Evolutionary conservation across 1,140 invertebrate genomes (phyloP).

Genomic region (Zaprionus gabonicus): DNA sequence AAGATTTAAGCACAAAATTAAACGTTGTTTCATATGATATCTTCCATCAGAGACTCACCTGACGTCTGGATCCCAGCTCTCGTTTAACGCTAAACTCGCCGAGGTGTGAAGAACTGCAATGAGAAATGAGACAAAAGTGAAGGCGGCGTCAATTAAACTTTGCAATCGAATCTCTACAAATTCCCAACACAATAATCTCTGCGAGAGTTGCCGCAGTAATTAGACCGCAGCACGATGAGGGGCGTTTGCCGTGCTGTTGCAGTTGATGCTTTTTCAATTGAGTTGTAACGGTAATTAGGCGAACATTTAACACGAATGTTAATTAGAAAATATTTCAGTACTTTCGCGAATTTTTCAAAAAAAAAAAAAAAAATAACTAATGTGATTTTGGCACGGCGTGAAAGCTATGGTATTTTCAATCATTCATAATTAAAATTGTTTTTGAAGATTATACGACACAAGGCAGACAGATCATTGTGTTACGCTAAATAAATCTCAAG

Average conservation of each 20-base stretch:
- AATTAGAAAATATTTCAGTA: slow-evolving; percentile 20
- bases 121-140: slow-evolving; percentile 32
- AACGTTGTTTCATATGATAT: not conserved
- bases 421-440: slow-evolving; percentile 27
- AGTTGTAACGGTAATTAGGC: slow-evolving; percentile 71
- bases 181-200: slow-evolving; percentile 18
- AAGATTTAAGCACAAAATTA: not conserved
- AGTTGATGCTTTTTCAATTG: slow-evolving; percentile 57
- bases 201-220: slow-evolving; percentile 35
- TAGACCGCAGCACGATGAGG: slow-evolving; percentile 62
- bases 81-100: slow-evolving; percentile 97
- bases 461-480: slow-evolving; percentile 12
- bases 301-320: slow-evolving; percentile 54
- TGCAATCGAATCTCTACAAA: slow-evolving; percentile 40
- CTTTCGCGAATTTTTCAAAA: slow-evolving; percentile 3
- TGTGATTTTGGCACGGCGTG: slow-evolving; percentile 20
- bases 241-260: slow-evolving; percentile 5
- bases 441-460: slow-evolving; percentile 53
- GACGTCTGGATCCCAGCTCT: slow-evolving; percentile 99
- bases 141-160: slow-evolving; percentile 62
- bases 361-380: not conserved
- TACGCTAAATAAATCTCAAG: slow-evolving; percentile 4
- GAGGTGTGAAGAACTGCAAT: slow-evolving; percentile 97
- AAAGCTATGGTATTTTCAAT: slow-evolving; percentile 40
- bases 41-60: slow-evolving; percentile 77